Conservation (phyloP, 2,113 vertebrate genomes). For the Semicossyphus pulcher region DNA sequence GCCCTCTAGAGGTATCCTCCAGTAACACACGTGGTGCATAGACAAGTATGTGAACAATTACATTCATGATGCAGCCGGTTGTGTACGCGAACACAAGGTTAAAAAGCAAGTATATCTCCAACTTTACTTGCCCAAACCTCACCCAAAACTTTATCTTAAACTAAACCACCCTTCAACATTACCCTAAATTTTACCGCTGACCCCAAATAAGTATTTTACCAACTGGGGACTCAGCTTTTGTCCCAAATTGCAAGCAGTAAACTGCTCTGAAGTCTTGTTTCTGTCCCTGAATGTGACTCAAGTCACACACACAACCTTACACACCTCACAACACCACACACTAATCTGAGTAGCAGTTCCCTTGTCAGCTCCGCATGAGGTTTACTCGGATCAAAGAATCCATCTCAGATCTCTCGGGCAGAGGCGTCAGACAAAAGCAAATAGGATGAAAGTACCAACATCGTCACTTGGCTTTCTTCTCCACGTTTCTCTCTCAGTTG, state of each 20-base stretch:
- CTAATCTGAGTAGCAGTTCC: slow-evolving; percentile 26
- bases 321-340: slow-evolving; percentile 20
- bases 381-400: slow-evolving; percentile 59
- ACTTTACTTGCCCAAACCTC: too few species aligned
- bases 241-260: not conserved
- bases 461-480: slow-evolving; percentile 25
- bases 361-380: slow-evolving; percentile 29
- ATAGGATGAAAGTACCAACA: slow-evolving; percentile 52
- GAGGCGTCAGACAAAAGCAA: slow-evolving; percentile 50
- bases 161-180: too few species aligned
- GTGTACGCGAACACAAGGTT: too few species aligned
- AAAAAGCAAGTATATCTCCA: too few species aligned
- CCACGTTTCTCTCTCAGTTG: slow-evolving; percentile 11
- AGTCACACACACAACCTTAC: slow-evolving; percentile 6
- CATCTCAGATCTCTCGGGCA: slow-evolving; percentile 54
- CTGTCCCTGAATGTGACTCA: not conserved
- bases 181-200: too few species aligned
- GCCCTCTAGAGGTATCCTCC: too few species aligned
- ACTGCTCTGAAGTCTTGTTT: not conserved
- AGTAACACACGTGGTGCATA: too few species aligned
- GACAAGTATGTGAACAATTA: too few species aligned
- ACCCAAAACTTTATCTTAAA: too few species aligned
- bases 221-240: not conserved
- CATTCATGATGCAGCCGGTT: too few species aligned
- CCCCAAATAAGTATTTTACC: not conserved